These are phyloP conservation scores for Sternotherus odoratus DNA, from an alignment of 2,797 vertebrate species.

Conservation along the genomic window DNA sequence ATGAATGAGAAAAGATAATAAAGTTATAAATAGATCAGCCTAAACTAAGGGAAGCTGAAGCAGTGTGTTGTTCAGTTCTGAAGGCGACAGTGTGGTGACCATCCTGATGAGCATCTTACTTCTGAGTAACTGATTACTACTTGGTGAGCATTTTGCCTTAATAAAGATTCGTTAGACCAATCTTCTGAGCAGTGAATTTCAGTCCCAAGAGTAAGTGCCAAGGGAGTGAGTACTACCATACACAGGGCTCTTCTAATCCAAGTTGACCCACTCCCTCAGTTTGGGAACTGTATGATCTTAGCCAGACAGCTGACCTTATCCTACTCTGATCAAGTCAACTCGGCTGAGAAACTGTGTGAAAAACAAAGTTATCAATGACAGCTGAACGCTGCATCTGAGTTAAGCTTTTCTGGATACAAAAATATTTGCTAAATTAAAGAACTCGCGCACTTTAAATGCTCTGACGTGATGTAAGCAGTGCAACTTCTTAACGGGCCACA, in stretches of 20 bases:
- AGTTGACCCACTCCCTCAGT: too few relatives aligned
- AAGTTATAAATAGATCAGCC: too few relatives aligned
- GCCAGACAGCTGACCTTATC: not conserved
- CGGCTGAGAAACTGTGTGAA: not conserved
- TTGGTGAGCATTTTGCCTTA: not conserved
- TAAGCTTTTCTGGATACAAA: not conserved
- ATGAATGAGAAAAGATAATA: too few relatives aligned
- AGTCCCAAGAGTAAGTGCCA: not conserved
- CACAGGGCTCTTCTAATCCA: not conserved
- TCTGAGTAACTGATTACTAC: not conserved
- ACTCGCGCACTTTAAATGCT: not conserved
- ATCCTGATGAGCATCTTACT: too few relatives aligned
- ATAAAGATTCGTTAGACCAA: not conserved
- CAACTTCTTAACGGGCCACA: rapidly evolving
- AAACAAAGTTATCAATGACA: not conserved
- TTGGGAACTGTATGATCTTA: not conserved
- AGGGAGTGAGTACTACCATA: not conserved
- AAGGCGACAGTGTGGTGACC: too few relatives aligned
- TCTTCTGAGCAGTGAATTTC: not conserved
- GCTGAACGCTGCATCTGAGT: not conserved
- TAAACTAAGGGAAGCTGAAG: too few relatives aligned
- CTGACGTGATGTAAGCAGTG: rapidly evolving
- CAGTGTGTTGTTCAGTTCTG: too few relatives aligned
- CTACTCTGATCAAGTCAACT: not conserved
- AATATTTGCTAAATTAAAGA: not conserved